A percentile compares a stretch with the other conserved stretches of the same genome.
Conservation (phyloP, 1,140 invertebrate genomes). For the Hylaeus volcanicus region DNA sequence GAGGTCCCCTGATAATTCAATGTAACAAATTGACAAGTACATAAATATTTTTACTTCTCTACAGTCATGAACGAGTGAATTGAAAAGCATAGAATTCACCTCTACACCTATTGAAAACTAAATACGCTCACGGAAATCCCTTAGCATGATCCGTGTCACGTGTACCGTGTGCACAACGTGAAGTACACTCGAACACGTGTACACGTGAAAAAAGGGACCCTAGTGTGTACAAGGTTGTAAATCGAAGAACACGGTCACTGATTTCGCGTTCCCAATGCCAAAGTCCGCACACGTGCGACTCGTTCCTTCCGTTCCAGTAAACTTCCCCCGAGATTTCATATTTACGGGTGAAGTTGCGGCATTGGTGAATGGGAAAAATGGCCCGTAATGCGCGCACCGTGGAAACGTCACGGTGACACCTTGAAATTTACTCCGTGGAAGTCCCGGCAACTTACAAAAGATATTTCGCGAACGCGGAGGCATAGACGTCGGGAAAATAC, state of each 20-base stretch:
- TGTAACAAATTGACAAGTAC: no score
- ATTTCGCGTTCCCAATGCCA: background rate
- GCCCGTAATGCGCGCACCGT: background rate
- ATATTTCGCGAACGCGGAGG: background rate
- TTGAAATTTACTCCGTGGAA: background rate
- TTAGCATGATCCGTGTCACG: no score
- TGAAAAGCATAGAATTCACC: no score
- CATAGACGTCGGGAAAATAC: background rate
- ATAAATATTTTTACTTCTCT: no score
- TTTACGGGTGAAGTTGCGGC: constrained; percentile 1
- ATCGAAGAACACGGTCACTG: background rate
- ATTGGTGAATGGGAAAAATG: background rate
- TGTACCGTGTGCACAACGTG: no score
- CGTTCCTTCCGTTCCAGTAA: constrained; percentile 1
- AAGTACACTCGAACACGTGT: no score
- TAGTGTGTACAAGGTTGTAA: no score
- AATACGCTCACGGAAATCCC: no score
- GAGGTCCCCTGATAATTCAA: no score
- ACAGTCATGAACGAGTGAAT: no score
- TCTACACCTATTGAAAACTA: no score
- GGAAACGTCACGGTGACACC: background rate
- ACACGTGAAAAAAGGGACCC: no score
- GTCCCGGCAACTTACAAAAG: background rate
- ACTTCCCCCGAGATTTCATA: background rate
- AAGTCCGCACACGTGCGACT: background rate